phyloP scores from a whole-genome alignment of 2,113 vertebrate species.

The Chaetodon trifascialis region DNA sequence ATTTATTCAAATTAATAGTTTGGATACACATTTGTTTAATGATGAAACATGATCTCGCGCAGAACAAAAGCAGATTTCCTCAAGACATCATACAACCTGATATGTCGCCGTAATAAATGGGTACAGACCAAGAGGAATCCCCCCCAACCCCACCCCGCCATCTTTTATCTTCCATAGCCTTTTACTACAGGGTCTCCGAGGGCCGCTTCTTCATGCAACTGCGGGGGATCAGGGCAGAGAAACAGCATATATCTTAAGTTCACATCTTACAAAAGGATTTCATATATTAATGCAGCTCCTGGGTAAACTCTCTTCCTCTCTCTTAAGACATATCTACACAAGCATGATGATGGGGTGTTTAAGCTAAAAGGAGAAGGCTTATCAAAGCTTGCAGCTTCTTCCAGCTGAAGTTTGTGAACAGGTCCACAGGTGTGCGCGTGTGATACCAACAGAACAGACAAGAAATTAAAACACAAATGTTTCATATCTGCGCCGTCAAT shows the following conservation, averaged over 20 bases:
- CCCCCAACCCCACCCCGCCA: slow-evolving; percentile 45
- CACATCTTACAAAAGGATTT: slow-evolving; percentile 79
- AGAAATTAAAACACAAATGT: slow-evolving; percentile 78
- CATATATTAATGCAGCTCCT: slow-evolving; percentile 78
- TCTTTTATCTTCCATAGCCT: slow-evolving; percentile 77
- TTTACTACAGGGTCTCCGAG: slow-evolving; percentile 74
- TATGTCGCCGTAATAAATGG: slow-evolving; percentile 77
- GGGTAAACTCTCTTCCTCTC: slow-evolving; percentile 72
- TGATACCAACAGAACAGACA: slow-evolving; percentile 66
- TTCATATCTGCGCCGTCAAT: slow-evolving; percentile 75
- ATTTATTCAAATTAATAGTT: slow-evolving; percentile 25
- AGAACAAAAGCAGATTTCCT: slow-evolving; percentile 62
- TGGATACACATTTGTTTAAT: slow-evolving; percentile 43
- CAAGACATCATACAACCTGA: slow-evolving; percentile 68
- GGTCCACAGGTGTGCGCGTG: slow-evolving; percentile 72
- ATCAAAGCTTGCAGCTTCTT: slow-evolving; percentile 74
- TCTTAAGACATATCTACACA: slow-evolving; percentile 73
- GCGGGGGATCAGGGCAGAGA: slow-evolving; percentile 75
- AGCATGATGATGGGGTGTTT: slow-evolving; percentile 68
- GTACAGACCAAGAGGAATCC: slow-evolving; percentile 65
- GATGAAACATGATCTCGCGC: slow-evolving; percentile 50
- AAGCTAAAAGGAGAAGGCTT: slow-evolving; percentile 72
- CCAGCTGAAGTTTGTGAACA: slow-evolving; percentile 53
- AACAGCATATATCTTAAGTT: slow-evolving; percentile 78
- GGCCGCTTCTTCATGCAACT: slow-evolving; percentile 69